Base-by-base conservation (phyloP, 1,140 invertebrate species). In the Drosophila prosaltans region DNA sequence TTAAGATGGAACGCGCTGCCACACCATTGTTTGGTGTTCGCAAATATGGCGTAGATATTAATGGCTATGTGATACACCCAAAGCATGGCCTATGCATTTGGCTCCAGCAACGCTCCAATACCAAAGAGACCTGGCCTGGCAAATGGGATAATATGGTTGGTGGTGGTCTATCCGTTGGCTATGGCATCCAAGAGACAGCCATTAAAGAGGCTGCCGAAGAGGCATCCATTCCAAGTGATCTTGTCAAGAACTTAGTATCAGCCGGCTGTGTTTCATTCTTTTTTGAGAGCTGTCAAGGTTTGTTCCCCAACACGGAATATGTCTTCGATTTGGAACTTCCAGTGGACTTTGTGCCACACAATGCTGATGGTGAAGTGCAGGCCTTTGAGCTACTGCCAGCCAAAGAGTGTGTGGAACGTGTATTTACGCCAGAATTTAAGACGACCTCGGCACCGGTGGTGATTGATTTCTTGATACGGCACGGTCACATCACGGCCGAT, bases 131-230 rank as follows among this genome's bases (percentile, higher is more conserved):
- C 26, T 99, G 97, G 96, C 98, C 98, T 64, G 96, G 97, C 60
- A 97, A 97, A 93, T 96, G 98, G 95, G 98, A 99, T 92, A 98
- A 98, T 89, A 97, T 98, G 96, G 97, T 98, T 5, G 97, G 97
- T 75, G 98, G 98, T 66, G 98, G 98, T 10, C 92, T 99, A 40
- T 96, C 97, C 55, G 97, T 97, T 45, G 97, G 97, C 8, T 96
- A 96, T 92, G 95, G 96, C 32, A 96, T 98, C 55, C 92, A 96
- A 63, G 97, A 98, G 92, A 98, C 97, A 58, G 97, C 97, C 21
- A 94, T 96, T 74, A 98, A 98, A 92, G 98, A 99, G 92, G 97
- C 97, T 9, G 95, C 96, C 71, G 98, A 99, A 93, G 98, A 99
- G 92, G 98, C 98, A 36, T 97, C 97, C 43, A 95, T 98, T 80